phyloP scores from a whole-genome alignment of 2,888 invertebrate species.

The Litoditis marina region DNA sequence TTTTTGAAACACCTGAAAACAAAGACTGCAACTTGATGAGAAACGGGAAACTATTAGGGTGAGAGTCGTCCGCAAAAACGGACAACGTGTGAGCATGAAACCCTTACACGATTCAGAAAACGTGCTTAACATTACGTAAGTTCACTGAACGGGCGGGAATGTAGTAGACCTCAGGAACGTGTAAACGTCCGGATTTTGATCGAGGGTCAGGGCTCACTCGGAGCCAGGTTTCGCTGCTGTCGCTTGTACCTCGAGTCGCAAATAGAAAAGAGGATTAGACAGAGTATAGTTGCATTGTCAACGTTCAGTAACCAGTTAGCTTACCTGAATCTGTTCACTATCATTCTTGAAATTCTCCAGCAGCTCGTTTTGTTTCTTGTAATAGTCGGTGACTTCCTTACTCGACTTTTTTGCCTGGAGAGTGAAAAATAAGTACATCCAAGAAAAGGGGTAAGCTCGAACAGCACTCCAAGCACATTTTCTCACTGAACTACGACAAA shows the following conservation, averaged over 20 bases:
- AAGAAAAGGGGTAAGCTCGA: no score
- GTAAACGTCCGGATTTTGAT: no score
- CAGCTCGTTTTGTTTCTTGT: slow-evolving; percentile 58
- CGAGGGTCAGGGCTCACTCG: neutral
- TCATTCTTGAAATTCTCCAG: slow-evolving; percentile 59
- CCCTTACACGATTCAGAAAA: no score
- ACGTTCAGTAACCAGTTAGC: neutral
- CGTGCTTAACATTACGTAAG: no score
- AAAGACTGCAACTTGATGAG: neutral
- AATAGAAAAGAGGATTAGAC: slow-evolving; percentile 11
- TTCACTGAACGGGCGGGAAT: no score
- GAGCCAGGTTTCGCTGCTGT: slow-evolving; percentile 12
- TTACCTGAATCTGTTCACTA: slow-evolving; percentile 54
- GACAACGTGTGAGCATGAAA: no score
- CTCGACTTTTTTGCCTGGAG: slow-evolving; percentile 26
- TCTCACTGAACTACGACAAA: no score
- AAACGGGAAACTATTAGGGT: no score
- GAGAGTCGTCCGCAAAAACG: no score
- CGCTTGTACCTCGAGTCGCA: slow-evolving; percentile 14
- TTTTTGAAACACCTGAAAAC: slow-evolving; percentile 26
- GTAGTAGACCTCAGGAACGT: no score
- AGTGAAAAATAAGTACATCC: no score
- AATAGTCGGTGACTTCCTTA: slow-evolving; percentile 53
- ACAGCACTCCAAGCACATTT: no score
- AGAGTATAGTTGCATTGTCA: neutral